A percentile compares a stretch with the other conserved stretches of the same genome.
Conservation (phyloP, 2,113 vertebrate species). For the Amphiprion ocellaris region DNA sequence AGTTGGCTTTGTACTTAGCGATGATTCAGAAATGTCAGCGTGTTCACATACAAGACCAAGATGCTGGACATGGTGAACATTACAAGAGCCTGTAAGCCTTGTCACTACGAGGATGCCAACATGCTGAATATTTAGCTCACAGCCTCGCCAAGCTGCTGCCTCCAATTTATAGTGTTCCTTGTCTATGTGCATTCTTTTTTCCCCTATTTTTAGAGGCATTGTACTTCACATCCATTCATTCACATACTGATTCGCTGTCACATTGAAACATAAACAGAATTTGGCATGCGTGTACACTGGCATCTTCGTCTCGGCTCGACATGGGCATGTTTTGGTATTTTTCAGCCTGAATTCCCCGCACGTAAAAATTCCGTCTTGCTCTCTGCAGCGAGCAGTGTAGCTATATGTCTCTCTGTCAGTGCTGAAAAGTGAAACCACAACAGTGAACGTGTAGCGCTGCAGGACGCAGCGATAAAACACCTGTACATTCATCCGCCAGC, state of each 20-base stretch:
- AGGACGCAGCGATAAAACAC: constrained; percentile 17
- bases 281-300: neutral
- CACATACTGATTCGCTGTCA: neutral
- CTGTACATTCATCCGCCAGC: constrained; percentile 11
- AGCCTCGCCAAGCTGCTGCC: too few species aligned
- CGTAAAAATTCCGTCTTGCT: neutral
- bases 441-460: constrained; percentile 8
- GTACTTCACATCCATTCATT: too few species aligned
- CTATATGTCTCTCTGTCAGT: constrained; percentile 11
- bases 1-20: too few species aligned
- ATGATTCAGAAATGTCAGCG: too few species aligned
- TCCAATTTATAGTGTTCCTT: too few species aligned
- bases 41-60: too few species aligned
- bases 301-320: neutral
- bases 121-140: too few species aligned
- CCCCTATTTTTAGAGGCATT: too few species aligned
- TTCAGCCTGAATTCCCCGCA: constrained; percentile 8
- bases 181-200: too few species aligned
- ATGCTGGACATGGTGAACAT: too few species aligned
- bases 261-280: neutral
- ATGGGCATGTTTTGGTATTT: neutral
- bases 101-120: too few species aligned
- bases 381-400: neutral
- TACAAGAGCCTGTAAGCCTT: too few species aligned
- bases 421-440: constrained; percentile 16